Percentiles rank a stretch among this genome's conserved stretches.
Conservation (phyloP, 1,140 invertebrate species). For the Ooceraea biroi region DNA sequence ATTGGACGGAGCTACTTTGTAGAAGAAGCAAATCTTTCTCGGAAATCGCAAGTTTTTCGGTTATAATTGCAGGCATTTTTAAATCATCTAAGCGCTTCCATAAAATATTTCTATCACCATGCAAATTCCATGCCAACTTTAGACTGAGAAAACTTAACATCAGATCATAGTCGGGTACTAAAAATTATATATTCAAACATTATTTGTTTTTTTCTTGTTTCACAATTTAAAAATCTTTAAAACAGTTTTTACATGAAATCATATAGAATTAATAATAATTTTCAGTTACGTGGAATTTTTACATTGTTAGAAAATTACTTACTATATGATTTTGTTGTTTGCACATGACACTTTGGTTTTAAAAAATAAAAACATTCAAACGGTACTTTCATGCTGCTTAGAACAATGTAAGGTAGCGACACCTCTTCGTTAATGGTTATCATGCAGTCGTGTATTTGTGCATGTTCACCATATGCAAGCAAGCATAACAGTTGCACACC, state of each 20-base stretch:
- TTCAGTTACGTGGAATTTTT: neutral
- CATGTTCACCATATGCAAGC: conserved; percentile 84
- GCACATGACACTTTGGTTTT: conserved; percentile 83
- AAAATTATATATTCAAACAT: conserved; percentile 30
- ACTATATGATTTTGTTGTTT: conserved; percentile 79
- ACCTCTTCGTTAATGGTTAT: conserved; percentile 81
- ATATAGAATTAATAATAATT: neutral
- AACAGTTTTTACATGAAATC: neutral
- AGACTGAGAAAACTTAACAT: conserved; percentile 77
- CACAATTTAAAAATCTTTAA: neutral
- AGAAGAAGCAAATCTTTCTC: conserved; percentile 84
- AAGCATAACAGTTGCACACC: conserved; percentile 84
- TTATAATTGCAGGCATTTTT: conserved; percentile 67
- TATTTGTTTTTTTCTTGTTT: neutral
- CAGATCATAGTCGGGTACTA: conserved; percentile 74
- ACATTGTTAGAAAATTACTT: conserved; percentile 60
- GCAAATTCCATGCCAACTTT: conserved; percentile 85
- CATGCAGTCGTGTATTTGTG: conserved; percentile 64
- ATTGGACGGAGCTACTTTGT: conserved; percentile 84
- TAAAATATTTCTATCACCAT: conserved; percentile 80
- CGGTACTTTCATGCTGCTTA: conserved; percentile 83
- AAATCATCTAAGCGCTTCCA: conserved; percentile 74
- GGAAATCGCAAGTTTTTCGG: conserved; percentile 82
- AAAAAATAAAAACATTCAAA: conserved; percentile 85
- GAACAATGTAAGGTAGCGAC: conserved; percentile 86